phyloP scores from a whole-genome alignment of 2,113 vertebrate species.

The Nerophis ophidion region DNA sequence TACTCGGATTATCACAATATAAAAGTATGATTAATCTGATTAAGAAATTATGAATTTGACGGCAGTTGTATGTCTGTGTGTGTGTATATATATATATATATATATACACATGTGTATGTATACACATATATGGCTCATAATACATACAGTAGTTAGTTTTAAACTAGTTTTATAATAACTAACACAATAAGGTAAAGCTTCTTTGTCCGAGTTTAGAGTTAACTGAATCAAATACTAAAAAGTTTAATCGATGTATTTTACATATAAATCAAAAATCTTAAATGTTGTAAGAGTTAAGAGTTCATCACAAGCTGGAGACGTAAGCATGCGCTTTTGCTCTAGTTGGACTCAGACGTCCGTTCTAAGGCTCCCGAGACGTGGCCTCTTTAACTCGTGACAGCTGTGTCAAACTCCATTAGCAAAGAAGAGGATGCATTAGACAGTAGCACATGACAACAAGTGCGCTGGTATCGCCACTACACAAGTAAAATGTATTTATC shows the following conservation, averaged over 20 bases:
- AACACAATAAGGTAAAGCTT: neutral
- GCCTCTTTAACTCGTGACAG: conserved; percentile 50
- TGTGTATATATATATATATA: no score
- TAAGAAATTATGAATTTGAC: no score
- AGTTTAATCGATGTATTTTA: neutral
- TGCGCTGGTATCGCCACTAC: neutral
- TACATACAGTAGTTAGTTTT: neutral
- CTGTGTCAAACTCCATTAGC: conserved; percentile 43
- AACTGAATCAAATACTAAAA: neutral
- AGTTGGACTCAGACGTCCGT: conserved; percentile 18
- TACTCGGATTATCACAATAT: no score
- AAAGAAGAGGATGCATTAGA: conserved; percentile 11
- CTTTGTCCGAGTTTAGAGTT: neutral
- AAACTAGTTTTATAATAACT: neutral
- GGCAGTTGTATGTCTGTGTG: no score
- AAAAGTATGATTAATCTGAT: no score
- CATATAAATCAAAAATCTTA: neutral
- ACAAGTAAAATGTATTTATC: neutral
- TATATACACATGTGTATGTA: no score
- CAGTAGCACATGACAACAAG: neutral
- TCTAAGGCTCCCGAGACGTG: conserved; percentile 30
- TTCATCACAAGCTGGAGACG: neutral
- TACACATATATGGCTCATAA: no score
- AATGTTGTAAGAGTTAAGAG: neutral
- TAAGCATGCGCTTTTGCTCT: neutral